Evolutionary conservation across 2,113 vertebrate genomes (phyloP).

Genomic region (Stegostoma tigrinum): DNA sequence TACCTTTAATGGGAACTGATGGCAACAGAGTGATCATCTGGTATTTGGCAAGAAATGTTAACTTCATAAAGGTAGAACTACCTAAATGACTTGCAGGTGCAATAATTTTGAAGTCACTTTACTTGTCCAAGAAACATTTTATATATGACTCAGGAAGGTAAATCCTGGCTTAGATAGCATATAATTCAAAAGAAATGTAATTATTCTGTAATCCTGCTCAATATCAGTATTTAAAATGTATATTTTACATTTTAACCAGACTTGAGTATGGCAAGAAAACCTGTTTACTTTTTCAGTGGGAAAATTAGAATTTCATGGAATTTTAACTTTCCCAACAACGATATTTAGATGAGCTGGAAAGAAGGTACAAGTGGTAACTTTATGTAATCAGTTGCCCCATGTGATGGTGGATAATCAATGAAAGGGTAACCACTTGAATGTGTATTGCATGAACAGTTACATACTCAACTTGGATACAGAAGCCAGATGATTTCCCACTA

Average conservation of each 20-base stretch:
- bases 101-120: conserved; percentile 42
- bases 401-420: neutral
- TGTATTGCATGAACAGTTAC: neutral
- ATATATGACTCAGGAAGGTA: neutral
- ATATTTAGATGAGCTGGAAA: neutral
- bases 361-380: neutral
- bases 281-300: neutral
- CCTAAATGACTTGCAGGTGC: conserved; percentile 44
- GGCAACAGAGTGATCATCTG: conserved; percentile 42
- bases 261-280: neutral
- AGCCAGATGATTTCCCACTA: conserved; percentile 3
- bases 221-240: conserved; percentile 8
- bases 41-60: conserved; percentile 44
- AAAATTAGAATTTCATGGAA: conserved; percentile 9
- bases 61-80: conserved; percentile 48
- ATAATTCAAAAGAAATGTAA: neutral
- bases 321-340: neutral
- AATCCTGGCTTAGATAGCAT: neutral
- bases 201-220: neutral
- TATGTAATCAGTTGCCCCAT: neutral
- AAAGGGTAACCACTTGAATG: neutral
- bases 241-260: neutral
- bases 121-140: conserved; percentile 37
- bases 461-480: neutral
- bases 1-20: conserved; percentile 44